Conservation (phyloP, 2,888 invertebrate genomes). For the Synergus umbraculus region DNA sequence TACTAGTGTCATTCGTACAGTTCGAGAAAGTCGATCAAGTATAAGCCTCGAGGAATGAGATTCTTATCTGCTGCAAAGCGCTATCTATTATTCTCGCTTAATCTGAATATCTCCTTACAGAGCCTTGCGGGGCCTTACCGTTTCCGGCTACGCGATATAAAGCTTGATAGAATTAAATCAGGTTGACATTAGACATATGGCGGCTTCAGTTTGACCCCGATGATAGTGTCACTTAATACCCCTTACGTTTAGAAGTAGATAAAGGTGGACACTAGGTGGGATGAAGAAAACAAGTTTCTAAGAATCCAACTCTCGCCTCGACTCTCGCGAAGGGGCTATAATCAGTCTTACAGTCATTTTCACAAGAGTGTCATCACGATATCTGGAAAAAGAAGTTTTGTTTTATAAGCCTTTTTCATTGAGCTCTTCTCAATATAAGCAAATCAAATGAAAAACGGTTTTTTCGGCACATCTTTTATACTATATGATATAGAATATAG, state of each 20-base stretch:
- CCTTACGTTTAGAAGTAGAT: not conserved
- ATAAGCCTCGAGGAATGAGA: constrained; percentile 32
- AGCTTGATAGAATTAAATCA: constrained; percentile 26
- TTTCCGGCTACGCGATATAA: constrained; percentile 28
- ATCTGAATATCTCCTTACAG: constrained; percentile 27
- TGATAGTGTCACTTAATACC: not conserved
- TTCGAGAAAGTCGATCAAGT: constrained; percentile 31
- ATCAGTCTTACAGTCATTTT: no score
- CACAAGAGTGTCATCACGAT: no score
- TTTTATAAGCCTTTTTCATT: not conserved
- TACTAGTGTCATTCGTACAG: constrained; percentile 6
- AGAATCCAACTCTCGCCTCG: no score
- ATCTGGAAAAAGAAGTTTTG: no score
- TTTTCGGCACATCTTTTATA: no score
- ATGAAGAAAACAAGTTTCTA: not conserved
- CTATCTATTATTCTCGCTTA: constrained; percentile 33
- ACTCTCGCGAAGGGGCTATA: no score
- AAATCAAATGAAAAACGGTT: not conserved
- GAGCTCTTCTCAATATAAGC: not conserved
- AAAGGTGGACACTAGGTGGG: not conserved
- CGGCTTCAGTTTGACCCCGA: not conserved
- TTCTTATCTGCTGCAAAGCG: constrained; percentile 30
- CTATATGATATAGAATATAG: no score
- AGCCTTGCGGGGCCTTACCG: not conserved
- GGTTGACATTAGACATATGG: constrained; percentile 27